phyloP scores from a whole-genome alignment of 2,888 invertebrate genomes.

The Nasonia oneida region DNA sequence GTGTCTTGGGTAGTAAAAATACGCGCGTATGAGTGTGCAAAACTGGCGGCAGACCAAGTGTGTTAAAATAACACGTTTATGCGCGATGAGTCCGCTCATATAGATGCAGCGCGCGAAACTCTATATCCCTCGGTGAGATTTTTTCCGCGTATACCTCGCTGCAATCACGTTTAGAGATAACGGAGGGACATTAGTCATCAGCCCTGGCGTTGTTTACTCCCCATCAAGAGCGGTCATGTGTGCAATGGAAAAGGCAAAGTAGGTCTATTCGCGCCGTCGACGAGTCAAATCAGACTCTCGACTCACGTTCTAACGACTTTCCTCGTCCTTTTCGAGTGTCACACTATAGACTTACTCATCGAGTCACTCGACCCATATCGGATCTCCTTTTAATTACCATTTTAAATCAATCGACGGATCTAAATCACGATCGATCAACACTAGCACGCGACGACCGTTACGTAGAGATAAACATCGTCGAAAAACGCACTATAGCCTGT shows the following conservation, averaged over 20 bases:
- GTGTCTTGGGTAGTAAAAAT: background rate
- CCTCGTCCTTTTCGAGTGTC: conserved; percentile 14
- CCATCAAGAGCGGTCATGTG: background rate
- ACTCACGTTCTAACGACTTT: conserved; percentile 12
- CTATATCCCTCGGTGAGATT: background rate
- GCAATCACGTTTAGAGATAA: background rate
- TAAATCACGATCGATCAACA: background rate
- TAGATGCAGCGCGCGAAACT: background rate
- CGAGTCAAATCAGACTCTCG: conserved; percentile 4
- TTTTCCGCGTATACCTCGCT: background rate
- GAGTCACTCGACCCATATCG: background rate
- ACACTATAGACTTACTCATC: background rate
- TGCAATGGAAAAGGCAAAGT: background rate
- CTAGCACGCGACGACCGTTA: background rate
- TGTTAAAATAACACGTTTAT: background rate
- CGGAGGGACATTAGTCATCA: background rate
- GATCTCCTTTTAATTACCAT: conserved; percentile 13
- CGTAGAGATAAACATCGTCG: background rate
- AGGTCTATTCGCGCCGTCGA: background rate
- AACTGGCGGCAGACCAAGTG: background rate
- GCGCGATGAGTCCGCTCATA: background rate
- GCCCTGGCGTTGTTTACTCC: background rate
- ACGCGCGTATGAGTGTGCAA: background rate
- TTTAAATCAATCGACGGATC: background rate
- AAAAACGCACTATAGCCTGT: background rate